phyloP scores from a whole-genome alignment of 2,113 vertebrate species.

The Epinephelus moara region DNA sequence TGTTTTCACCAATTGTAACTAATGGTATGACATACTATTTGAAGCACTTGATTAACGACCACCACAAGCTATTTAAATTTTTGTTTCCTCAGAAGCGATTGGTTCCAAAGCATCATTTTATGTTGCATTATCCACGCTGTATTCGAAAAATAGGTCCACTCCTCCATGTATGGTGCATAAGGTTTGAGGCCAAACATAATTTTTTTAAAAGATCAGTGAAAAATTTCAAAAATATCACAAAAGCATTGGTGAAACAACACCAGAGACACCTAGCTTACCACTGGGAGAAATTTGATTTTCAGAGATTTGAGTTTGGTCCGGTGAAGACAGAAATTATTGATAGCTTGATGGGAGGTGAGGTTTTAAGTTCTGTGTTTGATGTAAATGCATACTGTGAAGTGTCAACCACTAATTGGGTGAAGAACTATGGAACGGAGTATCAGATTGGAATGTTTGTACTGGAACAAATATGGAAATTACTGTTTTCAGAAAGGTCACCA shows the following conservation, averaged over 20 bases:
- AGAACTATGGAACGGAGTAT: constrained; percentile 23
- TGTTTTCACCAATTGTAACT: constrained; percentile 16
- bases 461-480: background rate
- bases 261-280: constrained; percentile 5
- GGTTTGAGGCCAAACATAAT: constrained; percentile 13
- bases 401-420: constrained; percentile 29
- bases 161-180: background rate
- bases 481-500: too few relatives aligned
- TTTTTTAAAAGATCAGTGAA: background rate
- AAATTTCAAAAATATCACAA: background rate
- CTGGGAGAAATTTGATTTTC: constrained; percentile 44
- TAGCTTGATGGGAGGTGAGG: background rate
- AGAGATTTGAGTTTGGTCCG: constrained; percentile 38
- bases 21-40: background rate
- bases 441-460: constrained; percentile 26
- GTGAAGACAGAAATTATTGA: background rate
- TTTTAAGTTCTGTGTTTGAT: constrained; percentile 6
- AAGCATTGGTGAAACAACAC: background rate
- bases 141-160: constrained; percentile 13
- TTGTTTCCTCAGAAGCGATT: constrained; percentile 4
- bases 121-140: constrained; percentile 18
- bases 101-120: constrained; percentile 32
- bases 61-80: background rate
- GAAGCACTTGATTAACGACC: background rate
- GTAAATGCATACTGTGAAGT: constrained; percentile 7